A percentile compares a stretch with the other conserved stretches of the same genome.
Conservation (phyloP, 2,888 invertebrate species). For the Hypsopygia costalis region DNA sequence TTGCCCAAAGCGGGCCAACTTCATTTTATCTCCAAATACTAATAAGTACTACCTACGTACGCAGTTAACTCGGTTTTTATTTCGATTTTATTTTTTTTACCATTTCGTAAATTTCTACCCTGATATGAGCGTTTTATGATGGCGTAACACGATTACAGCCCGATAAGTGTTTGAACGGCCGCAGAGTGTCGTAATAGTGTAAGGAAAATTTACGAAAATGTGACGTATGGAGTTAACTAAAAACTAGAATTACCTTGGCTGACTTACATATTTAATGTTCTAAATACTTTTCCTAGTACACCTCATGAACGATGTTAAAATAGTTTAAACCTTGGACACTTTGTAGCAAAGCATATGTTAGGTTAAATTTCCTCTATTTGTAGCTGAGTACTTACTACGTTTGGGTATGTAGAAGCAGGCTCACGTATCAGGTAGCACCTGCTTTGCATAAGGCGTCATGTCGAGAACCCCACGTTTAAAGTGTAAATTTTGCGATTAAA, state of each 20-base stretch:
- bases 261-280: slow-evolving; percentile 32
- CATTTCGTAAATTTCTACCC: slow-evolving; percentile 49
- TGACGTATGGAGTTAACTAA: slow-evolving; percentile 35
- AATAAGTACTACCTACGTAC: slow-evolving; percentile 73
- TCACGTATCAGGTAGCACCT: slow-evolving; percentile 78
- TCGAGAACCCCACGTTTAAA: slow-evolving; percentile 67
- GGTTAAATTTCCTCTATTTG: slow-evolving; percentile 31
- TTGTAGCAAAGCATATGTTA: slow-evolving; percentile 17
- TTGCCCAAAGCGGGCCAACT: slow-evolving; percentile 78
- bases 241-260: slow-evolving; percentile 36
- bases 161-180: slow-evolving; percentile 40
- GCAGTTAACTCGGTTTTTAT: slow-evolving; percentile 50
- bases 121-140: slow-evolving; percentile 68
- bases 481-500: slow-evolving; percentile 76
- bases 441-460: slow-evolving; percentile 79
- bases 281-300: slow-evolving; percentile 25
- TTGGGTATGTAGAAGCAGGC: slow-evolving; percentile 35
- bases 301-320: slow-evolving; percentile 17
- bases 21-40: slow-evolving; percentile 80
- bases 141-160: slow-evolving; percentile 56
- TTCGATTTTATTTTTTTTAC: slow-evolving; percentile 50
- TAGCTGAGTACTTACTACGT: slow-evolving; percentile 35
- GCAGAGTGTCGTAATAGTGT: slow-evolving; percentile 36
- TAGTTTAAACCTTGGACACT: slow-evolving; percentile 23
- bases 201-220: slow-evolving; percentile 38